These are phyloP conservation scores for Protonibea diacanthus DNA, from an alignment of 2,797 vertebrate species.

Conservation along the genomic window DNA sequence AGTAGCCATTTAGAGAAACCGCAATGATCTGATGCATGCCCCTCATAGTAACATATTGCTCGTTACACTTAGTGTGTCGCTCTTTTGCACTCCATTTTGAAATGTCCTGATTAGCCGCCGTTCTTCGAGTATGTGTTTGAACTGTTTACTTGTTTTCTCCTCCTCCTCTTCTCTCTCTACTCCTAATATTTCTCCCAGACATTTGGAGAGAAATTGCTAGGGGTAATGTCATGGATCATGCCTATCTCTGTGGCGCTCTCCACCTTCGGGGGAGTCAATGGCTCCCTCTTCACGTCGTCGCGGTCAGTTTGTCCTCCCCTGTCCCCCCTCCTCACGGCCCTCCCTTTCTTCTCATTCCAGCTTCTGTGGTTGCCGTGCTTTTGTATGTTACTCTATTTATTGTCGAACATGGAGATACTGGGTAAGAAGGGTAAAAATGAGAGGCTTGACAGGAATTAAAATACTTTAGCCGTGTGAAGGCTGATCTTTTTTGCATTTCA, in stretches of 20 bases:
- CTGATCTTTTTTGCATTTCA: neutral
- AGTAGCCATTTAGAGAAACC: neutral
- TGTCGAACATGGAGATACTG: neutral
- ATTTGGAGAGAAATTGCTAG: constrained; percentile 91
- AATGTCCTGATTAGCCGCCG: neutral
- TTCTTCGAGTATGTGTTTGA: constrained; percentile 18
- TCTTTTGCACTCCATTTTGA: neutral
- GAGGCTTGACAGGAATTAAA: constrained; percentile 2
- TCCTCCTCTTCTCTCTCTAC: constrained; percentile 19
- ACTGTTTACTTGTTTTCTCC: constrained; percentile 23
- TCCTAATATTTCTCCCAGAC: constrained; percentile 79
- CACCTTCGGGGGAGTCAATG: constrained; percentile 92
- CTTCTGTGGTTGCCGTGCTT: neutral
- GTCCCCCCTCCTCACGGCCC: neutral
- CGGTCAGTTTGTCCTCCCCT: constrained; percentile 78
- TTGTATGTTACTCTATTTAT: neutral
- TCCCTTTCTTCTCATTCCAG: neutral
- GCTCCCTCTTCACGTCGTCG: constrained; percentile 91
- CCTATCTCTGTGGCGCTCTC: constrained; percentile 91
- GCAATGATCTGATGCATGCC: neutral
- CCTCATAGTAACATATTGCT: neutral
- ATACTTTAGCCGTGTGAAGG: neutral
- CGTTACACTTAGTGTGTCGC: neutral
- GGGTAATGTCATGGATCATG: constrained; percentile 94
- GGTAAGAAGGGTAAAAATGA: neutral